Evolutionary conservation across 2,797 vertebrate species (phyloP).

Genomic region (Neostethus bicornis): DNA sequence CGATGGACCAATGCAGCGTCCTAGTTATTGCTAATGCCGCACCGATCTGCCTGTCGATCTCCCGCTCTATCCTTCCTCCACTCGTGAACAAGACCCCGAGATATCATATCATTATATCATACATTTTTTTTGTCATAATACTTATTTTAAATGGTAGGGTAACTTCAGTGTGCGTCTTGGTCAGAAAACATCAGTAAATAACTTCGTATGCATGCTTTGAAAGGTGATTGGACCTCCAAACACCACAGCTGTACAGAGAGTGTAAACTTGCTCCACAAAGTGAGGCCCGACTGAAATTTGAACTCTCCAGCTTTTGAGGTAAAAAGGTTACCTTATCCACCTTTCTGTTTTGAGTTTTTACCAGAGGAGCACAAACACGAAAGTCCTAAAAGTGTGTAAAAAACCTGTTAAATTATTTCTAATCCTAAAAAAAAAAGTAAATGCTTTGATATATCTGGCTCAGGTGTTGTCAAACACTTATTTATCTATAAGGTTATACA

Average conservation of each 20-base stretch:
- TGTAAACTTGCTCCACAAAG: background rate
- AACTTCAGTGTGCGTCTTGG: too few species aligned
- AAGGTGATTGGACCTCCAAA: background rate
- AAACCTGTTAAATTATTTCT: background rate
- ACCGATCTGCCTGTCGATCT: too few species aligned
- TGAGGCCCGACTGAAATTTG: background rate
- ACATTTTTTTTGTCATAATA: too few species aligned
- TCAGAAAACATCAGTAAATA: background rate
- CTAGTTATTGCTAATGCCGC: too few species aligned
- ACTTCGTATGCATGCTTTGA: background rate
- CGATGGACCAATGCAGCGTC: too few species aligned
- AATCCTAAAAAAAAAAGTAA: slow-evolving; percentile 16
- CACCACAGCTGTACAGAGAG: background rate
- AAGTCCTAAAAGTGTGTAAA: too few species aligned
- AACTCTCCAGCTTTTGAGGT: too few species aligned
- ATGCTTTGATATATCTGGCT: slow-evolving; percentile 33
- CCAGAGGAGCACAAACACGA: background rate
- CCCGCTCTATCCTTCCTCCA: too few species aligned
- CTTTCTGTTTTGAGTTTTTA: background rate
- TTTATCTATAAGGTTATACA: slow-evolving; percentile 20
- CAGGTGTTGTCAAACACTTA: slow-evolving; percentile 17
- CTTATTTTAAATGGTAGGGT: too few species aligned
- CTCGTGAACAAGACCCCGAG: too few species aligned
- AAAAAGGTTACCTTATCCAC: background rate
- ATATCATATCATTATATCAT: too few species aligned